Evolutionary conservation across 2,113 vertebrate genomes (phyloP).

Genomic region (Rhinopomastus cyanomelas): DNA sequence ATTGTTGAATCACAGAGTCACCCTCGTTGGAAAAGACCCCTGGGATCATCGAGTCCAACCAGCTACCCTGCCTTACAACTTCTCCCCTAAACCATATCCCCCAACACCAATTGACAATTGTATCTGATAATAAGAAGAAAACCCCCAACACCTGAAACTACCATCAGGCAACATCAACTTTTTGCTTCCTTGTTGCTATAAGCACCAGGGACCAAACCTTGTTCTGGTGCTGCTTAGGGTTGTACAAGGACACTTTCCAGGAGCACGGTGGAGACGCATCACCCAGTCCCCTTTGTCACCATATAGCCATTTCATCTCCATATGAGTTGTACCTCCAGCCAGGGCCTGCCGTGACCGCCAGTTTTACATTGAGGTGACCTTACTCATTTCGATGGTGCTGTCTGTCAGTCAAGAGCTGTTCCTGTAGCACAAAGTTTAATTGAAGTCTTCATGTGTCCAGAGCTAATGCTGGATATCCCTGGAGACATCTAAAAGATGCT

Average conservation of each 20-base stretch:
- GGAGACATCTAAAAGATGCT: not conserved
- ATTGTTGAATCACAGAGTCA: too few relatives aligned
- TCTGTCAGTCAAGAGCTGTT: not conserved
- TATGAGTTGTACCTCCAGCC: not conserved
- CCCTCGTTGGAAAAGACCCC: too few relatives aligned
- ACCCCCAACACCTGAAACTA: not conserved
- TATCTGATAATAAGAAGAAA: not conserved
- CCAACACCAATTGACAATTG: too few relatives aligned
- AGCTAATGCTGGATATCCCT: not conserved
- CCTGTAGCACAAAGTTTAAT: fast-evolving
- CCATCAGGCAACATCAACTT: not conserved
- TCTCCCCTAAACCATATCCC: too few relatives aligned
- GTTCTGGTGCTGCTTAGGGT: not conserved
- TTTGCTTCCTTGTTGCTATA: not conserved
- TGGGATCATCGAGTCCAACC: too few relatives aligned
- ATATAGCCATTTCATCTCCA: not conserved
- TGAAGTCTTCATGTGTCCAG: fast-evolving
- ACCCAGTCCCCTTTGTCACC: not conserved
- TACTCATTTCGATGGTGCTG: not conserved
- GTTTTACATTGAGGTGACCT: not conserved
- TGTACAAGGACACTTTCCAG: not conserved
- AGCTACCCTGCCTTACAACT: too few relatives aligned
- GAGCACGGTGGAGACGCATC: not conserved
- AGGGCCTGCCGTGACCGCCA: not conserved
- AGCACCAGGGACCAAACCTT: not conserved